Conservation (phyloP, 2,888 invertebrate species). For the Cyclophora punctaria region DNA sequence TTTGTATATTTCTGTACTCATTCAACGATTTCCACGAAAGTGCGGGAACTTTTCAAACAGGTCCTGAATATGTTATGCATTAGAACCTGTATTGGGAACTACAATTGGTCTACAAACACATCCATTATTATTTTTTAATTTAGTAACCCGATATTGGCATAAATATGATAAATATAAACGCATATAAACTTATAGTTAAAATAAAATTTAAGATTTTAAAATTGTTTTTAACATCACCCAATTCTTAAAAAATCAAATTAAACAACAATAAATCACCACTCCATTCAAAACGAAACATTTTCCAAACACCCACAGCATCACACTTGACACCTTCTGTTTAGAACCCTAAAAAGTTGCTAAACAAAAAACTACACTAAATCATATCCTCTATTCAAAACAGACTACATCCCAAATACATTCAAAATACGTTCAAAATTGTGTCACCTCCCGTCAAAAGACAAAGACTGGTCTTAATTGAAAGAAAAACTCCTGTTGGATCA, state of each 20-base stretch:
- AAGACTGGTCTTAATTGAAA: slow-evolving; percentile 61
- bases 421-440: slow-evolving; percentile 45
- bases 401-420: slow-evolving; percentile 34
- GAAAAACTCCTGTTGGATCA: slow-evolving; percentile 46
- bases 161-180: too few species aligned
- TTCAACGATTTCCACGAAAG: too few species aligned
- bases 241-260: slow-evolving; percentile 1
- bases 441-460: slow-evolving; percentile 66
- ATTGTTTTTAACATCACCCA: too few species aligned
- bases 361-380: slow-evolving; percentile 64
- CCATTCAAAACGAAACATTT: slow-evolving; percentile 24
- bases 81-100: too few species aligned
- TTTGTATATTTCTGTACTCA: too few species aligned
- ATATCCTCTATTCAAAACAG: slow-evolving; percentile 63
- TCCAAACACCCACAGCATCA: slow-evolving; percentile 30
- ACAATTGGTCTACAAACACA: too few species aligned
- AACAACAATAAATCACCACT: slow-evolving; percentile 14
- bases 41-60: too few species aligned
- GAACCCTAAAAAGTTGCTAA: slow-evolving; percentile 32
- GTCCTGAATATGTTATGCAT: too few species aligned
- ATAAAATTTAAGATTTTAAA: too few species aligned
- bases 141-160: too few species aligned
- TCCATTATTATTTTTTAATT: too few species aligned
- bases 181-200: too few species aligned
- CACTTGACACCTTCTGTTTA: slow-evolving; percentile 35